Evolutionary conservation across 1,140 invertebrate species (phyloP).

Genomic region (Xylocopa sonorina): DNA sequence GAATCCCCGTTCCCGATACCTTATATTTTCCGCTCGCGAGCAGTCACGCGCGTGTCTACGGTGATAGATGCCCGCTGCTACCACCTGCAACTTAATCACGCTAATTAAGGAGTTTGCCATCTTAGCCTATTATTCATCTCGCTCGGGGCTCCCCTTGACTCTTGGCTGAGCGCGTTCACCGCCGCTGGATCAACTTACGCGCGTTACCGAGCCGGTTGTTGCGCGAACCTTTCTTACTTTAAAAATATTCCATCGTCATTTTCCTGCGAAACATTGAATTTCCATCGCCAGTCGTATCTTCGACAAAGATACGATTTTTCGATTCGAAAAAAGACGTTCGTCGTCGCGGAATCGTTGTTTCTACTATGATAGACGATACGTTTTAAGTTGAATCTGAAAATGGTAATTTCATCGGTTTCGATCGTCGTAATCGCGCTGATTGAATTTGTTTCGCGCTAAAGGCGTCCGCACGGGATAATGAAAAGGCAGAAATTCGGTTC

Average conservation of each 20-base stretch:
- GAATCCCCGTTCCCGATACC: background rate
- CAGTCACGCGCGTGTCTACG: constrained; percentile 31
- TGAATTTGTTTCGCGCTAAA: too few species aligned
- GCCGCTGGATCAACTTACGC: constrained; percentile 28
- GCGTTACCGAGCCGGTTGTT: constrained; percentile 24
- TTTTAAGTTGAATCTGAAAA: too few species aligned
- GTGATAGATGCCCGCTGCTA: constrained; percentile 42
- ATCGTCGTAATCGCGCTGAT: too few species aligned
- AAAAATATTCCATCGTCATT: too few species aligned
- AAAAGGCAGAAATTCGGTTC: background rate
- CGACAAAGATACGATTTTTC: background rate
- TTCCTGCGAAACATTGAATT: too few species aligned
- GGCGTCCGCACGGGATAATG: too few species aligned
- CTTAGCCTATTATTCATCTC: constrained; percentile 48
- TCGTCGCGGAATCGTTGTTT: too few species aligned
- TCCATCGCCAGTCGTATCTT: background rate
- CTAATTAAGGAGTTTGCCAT: constrained; percentile 53
- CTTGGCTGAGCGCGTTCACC: constrained; percentile 21
- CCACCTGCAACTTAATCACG: constrained; percentile 51
- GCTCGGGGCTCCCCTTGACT: constrained; percentile 10
- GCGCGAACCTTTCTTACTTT: too few species aligned
- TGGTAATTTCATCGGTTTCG: too few species aligned
- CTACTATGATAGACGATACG: too few species aligned
- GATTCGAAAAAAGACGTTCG: too few species aligned
- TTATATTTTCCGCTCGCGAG: constrained; percentile 32